Evolutionary conservation across 2,797 vertebrate species (phyloP), one percentile per base, ranked within the genome.

Genomic region (Labroides dimidiatus): DNA sequence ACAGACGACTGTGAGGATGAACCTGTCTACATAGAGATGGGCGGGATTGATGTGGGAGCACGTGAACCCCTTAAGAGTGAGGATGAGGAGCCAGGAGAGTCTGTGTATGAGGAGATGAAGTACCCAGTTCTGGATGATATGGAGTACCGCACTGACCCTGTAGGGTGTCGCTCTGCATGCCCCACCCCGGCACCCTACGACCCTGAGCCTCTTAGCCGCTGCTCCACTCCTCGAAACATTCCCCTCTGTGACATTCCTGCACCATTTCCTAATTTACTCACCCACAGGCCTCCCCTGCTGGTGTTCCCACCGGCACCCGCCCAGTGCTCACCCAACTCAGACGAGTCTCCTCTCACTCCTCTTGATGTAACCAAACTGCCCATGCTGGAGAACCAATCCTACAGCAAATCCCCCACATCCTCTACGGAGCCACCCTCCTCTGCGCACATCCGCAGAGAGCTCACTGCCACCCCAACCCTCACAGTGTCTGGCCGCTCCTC

Each of bases 21-120:
- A 77, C 98, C 98, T 0, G 96, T 99, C 87, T 99, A 99, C 90
- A 99, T 99, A 52, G 98, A 99, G 94, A 99, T 99, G 98, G 96
- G 98, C 49, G 97, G 97, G 12, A 89, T 92, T 48, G 97, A 97
- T 61, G 94, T 95, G 9, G 93, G 95, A 52, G 87, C 93, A 41
- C 89, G 95, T 76, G 96, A 99, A 84, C 93, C 95, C 24, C 84
- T 93, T 83, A 95, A 89, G 69, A 95, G 95, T 0, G 92, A 94
- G 78, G 96, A 98, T 7, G 97, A 99, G 85, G 98, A 99, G 89
- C 96, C 96, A 52, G 96, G 96, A 0, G 98, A 99, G 91, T 96
- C 97, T 0, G 98, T 99, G 74, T 99, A 99, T 0, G 98, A 99
- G 88, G 98, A 99, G 86, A 99, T 99, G 98, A 99, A 99, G 78